Base-by-base conservation (phyloP, 2,797 vertebrate species). In the Tapera naevia region DNA sequence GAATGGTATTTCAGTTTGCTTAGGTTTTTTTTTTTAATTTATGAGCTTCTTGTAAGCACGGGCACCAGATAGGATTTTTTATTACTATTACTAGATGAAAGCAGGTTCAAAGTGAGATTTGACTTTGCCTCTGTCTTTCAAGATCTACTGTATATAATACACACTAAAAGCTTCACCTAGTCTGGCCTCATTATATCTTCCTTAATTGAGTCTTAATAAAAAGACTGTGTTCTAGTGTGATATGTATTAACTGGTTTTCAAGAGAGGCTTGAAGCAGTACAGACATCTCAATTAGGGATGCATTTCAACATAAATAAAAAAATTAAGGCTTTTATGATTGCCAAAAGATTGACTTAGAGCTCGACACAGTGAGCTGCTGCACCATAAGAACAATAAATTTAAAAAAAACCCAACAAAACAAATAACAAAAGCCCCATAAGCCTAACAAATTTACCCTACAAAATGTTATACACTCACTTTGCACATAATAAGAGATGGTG, bases 21-120 rank as follows among this genome's bases (percentile, higher is more conserved):
- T 54, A 30, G 18, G 2, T 3, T 56, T 92, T 91, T 94, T 93
- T 79, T 81, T 78, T 95, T 93, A 92, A 92, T 90, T 96, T 95
- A 96, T 96, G 15, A 95, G 95, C 93, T 97, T 73, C 84, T 66
- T 91, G 88, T 98, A 97, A 97, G 97, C 97, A 97, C 95, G 97
- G 97, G 78, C 85, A 96, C 93, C 96, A 97, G 92, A 95, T 73
- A 97, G 96, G 89, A 91, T 60, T n/a, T 86, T 54, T 67, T 62
- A 89, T 88, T 84, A 41, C 51, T 39, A 28, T 32, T 30, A 79
- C 50, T 66, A 80, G 83, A 82, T 89, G 79, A 92, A 86, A 90
- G 75, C 60, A 88, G 46, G 80, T 95, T 95, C 97, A 97, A 96
- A 96, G 95, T 94, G 48, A 89, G 56, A 45, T 83, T 80, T 88